A percentile compares a stretch with the other conserved stretches of the same genome.
phyloP scores from a whole-genome alignment of 2,113 vertebrate genomes.

The Struthidea cinerea region DNA sequence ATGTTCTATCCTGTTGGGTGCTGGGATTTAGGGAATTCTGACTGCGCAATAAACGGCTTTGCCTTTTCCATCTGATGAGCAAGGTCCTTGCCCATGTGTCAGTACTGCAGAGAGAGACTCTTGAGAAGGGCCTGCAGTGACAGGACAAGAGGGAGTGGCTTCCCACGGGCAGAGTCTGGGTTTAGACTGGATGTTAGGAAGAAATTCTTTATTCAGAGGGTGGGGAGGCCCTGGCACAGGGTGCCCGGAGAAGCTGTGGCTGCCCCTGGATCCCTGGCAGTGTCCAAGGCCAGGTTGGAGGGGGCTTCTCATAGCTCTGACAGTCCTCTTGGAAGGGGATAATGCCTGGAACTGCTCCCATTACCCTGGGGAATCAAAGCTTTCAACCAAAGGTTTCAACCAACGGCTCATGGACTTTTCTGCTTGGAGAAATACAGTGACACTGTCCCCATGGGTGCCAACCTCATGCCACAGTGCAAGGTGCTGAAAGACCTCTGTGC shows the following conservation, averaged over 20 bases:
- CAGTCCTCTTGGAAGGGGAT: not conserved
- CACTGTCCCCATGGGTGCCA: rapidly evolving
- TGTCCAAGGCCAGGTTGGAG: rapidly evolving
- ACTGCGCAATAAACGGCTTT: no score
- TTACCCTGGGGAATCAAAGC: not conserved
- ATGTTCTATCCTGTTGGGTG: no score
- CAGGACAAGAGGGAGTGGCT: not conserved
- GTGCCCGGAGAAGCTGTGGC: not conserved
- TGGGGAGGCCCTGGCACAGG: rapidly evolving
- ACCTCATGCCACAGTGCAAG: not conserved
- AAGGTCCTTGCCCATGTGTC: no score
- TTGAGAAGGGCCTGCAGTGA: not conserved
- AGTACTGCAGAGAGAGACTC: no score
- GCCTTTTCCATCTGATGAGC: no score
- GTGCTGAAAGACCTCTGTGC: not conserved
- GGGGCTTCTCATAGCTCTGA: not conserved
- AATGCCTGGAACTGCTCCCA: not conserved
- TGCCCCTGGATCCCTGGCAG: not conserved
- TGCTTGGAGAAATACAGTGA: not conserved
- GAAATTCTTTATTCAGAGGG: not conserved
- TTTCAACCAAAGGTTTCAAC: not conserved
- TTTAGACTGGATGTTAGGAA: not conserved
- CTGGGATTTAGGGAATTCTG: no score
- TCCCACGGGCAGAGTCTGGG: not conserved
- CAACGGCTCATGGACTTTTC: not conserved